Evolutionary conservation across 2,888 invertebrate genomes (phyloP).

Genomic region (Machimus rusticus): DNA sequence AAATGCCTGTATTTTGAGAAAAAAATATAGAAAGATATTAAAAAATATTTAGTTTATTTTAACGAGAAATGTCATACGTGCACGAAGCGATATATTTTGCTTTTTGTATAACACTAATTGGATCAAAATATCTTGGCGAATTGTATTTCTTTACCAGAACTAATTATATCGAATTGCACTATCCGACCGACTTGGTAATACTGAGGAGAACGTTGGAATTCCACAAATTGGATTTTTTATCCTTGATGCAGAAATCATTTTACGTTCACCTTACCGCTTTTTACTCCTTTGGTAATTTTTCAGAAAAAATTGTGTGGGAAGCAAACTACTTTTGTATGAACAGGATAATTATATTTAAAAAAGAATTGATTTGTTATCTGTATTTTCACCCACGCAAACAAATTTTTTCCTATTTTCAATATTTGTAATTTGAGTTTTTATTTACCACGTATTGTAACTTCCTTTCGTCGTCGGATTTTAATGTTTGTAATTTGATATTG

Average conservation of each 20-base stretch:
- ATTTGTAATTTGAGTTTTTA: neutral
- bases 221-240: neutral
- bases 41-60: too few relatives aligned
- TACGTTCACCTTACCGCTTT: neutral
- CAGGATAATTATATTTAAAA: neutral
- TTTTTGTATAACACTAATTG: neutral
- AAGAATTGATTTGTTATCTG: neutral
- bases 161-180: neutral
- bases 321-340: neutral
- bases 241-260: neutral
- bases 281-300: neutral
- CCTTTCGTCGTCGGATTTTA: too few relatives aligned
- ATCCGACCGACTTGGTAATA: neutral
- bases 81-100: neutral
- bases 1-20: neutral
- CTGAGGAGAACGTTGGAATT: neutral
- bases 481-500: too few relatives aligned
- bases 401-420: neutral
- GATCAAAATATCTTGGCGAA: neutral
- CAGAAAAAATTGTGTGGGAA: neutral
- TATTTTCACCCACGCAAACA: neutral
- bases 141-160: neutral
- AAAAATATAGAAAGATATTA: neutral
- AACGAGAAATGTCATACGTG: neutral
- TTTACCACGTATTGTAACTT: too few relatives aligned